phyloP scores from a whole-genome alignment of 1,140 invertebrate species.

The Anoplophora glabripennis region DNA sequence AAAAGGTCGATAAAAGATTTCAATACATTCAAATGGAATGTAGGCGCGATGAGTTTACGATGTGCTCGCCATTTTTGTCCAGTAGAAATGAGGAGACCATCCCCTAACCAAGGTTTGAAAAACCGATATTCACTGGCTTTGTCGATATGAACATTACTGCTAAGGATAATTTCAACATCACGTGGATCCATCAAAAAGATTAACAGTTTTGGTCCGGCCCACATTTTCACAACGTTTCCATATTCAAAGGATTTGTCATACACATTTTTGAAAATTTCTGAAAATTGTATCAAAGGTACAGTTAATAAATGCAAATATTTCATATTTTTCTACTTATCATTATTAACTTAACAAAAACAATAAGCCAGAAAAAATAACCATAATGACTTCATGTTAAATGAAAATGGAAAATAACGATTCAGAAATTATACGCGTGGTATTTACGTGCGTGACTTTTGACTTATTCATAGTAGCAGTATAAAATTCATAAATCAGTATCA shows the following conservation, averaged over 20 bases:
- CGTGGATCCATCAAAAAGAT: conserved; percentile 70
- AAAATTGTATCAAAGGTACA: conserved; percentile 12
- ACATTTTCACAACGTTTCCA: conserved; percentile 61
- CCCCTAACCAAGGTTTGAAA: conserved; percentile 87
- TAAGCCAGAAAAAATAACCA: too few species aligned
- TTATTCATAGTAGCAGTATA: too few species aligned
- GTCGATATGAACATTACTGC: conserved; percentile 77
- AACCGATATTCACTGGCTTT: conserved; percentile 63
- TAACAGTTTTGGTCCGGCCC: conserved; percentile 70
- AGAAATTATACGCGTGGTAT: too few species aligned
- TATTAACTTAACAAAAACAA: too few species aligned
- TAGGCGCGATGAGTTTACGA: conserved; percentile 77
- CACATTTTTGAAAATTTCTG: conserved; percentile 67
- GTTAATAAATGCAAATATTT: neutral
- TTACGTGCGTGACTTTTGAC: too few species aligned
- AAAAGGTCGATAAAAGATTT: conserved; percentile 80
- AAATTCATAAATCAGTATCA: too few species aligned
- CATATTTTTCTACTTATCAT: neutral
- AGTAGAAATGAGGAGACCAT: conserved; percentile 78
- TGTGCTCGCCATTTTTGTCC: conserved; percentile 78
- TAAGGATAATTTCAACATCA: conserved; percentile 71
- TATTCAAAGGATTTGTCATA: conserved; percentile 57
- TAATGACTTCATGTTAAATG: too few species aligned
- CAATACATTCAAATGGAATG: conserved; percentile 79
- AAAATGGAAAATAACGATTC: too few species aligned